Evolutionary conservation across 2,888 invertebrate genomes (phyloP), one percentile per base, ranked within the genome.

Genomic region (Mamestra brassicae): DNA sequence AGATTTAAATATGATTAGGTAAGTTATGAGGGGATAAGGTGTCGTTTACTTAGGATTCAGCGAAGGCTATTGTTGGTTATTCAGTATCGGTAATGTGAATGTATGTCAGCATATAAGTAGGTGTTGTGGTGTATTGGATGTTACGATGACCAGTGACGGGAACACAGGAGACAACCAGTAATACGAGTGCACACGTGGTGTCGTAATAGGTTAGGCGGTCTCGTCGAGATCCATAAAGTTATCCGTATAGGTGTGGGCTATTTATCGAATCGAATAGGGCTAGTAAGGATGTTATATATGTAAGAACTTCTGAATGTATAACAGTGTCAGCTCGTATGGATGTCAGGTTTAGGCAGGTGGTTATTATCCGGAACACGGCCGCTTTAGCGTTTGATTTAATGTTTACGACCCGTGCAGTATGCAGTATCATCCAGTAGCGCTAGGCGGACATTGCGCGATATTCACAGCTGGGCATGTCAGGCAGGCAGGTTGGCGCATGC

Each of bases 181-280:
- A 89, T 88, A 90, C 89, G 90, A 88, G 86, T 87, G 86, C 84
- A 86, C 87, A 88, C 88, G 91, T 92, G 91, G 92, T 90, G 90
- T 92, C 87, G 88, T 94, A 92, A 67, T 87, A 87, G 94, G 91
- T 92, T 94, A 94, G 89, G 90, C 87, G 92, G 91, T 94, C 93
- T 93, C 92, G 85, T 89, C 90, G 92, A 91, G 93, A 90, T 92
- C 92, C 90, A 89, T 91, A 90, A 92, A 88, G 91, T 92, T 93
- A 93, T 93, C 91, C 93, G 90, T 93, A 92, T 96, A 95, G 95
- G 95, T 95, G 94, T 95, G 95, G 96, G 95, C 94, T 94, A 94
- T 95, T 94, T 94, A 95, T 95, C 93, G 92, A 94, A 94, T 95
- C 90, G 94, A 92, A 92, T 95, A 93, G 94, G 89, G 89, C 93